A percentile compares a stretch with the other conserved stretches of the same genome.
Evolutionary conservation across 2,888 invertebrate genomes (phyloP).

Genomic region (Drosophila fulvimacula): DNA sequence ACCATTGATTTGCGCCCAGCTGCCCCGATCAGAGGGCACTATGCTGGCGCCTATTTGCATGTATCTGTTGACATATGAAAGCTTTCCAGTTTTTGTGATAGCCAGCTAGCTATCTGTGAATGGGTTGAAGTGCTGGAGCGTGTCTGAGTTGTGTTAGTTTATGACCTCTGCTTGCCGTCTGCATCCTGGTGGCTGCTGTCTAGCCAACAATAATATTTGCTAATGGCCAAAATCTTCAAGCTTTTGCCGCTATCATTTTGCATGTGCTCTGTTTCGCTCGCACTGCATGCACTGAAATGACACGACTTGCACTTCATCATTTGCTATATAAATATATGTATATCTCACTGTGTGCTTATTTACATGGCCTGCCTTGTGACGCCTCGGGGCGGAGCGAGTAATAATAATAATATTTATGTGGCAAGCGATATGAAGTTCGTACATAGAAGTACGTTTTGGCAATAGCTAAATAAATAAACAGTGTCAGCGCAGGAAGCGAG

Average conservation of each 20-base stretch:
- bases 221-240: conserved; percentile 52
- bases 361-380: conserved; percentile 8
- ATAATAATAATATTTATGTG: conserved; percentile 78
- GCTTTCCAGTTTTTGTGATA: conserved; percentile 11
- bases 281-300: conserved; percentile 50
- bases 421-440: conserved; percentile 68
- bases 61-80: conserved; percentile 7
- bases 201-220: conserved; percentile 60
- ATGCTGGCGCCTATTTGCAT: conserved; percentile 19
- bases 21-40: conserved; percentile 27
- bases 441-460: conserved; percentile 59
- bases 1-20: conserved; percentile 43
- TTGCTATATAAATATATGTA: conserved; percentile 4
- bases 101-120: background rate
- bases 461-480: conserved; percentile 73
- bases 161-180: conserved; percentile 6
- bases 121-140: conserved; percentile 22
- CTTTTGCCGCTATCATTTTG: conserved; percentile 33
- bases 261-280: conserved; percentile 25
- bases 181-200: conserved; percentile 9
- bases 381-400: conserved; percentile 41
- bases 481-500: conserved; percentile 33
- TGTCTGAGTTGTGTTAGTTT: conserved; percentile 12
- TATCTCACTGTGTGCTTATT: conserved; percentile 29
- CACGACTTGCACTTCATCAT: conserved; percentile 63